Evolutionary conservation across 2,113 vertebrate species (phyloP).

Genomic region (Himantopus leucocephalus): DNA sequence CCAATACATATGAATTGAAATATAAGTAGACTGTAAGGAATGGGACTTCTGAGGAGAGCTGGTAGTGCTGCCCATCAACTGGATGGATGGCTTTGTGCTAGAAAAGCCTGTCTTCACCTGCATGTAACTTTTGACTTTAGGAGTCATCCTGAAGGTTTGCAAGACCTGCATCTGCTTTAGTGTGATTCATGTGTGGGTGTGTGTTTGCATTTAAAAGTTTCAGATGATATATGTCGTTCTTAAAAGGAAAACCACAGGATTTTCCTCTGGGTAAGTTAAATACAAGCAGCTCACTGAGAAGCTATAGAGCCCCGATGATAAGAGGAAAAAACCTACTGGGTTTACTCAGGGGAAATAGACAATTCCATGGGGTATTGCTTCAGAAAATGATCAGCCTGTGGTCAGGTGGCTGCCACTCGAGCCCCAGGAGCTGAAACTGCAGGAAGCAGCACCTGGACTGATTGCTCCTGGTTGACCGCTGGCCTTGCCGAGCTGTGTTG

Average conservation of each 20-base stretch:
- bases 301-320: background rate
- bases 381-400: background rate
- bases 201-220: background rate
- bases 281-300: background rate
- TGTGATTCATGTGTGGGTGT: background rate
- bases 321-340: background rate
- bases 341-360: background rate
- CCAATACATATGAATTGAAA: background rate
- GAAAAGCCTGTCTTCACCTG: background rate
- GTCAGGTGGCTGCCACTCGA: background rate
- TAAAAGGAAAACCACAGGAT: background rate
- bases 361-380: background rate
- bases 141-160: background rate
- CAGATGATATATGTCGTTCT: background rate
- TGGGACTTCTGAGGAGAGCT: background rate
- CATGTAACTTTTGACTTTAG: background rate
- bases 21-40: background rate
- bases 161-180: background rate
- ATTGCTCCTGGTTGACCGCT: background rate
- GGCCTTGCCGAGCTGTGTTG: rapidly evolving
- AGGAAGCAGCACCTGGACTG: background rate
- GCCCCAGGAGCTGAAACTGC: background rate
- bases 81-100: background rate
- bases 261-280: background rate
- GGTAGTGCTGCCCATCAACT: background rate